Percentiles rank a stretch among this genome's conserved stretches.
These are phyloP conservation scores for Kryptolebias marmoratus DNA, from an alignment of 2,113 vertebrate genomes.

Conservation along the genomic window DNA sequence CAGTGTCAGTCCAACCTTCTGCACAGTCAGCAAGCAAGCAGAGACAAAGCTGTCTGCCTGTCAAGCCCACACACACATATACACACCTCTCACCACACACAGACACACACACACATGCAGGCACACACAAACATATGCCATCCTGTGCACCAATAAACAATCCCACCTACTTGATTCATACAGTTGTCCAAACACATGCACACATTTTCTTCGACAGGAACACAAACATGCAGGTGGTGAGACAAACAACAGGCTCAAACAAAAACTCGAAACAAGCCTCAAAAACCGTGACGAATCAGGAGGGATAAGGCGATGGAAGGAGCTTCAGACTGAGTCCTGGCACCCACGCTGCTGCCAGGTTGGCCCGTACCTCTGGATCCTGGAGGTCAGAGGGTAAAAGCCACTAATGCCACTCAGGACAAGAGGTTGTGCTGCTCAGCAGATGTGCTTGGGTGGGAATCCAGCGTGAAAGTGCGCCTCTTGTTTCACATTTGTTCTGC, in stretches of 20 bases:
- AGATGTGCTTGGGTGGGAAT: slow-evolving; percentile 1
- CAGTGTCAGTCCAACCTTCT: slow-evolving; percentile 68
- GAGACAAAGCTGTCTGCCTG: slow-evolving; percentile 40
- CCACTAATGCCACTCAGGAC: background rate
- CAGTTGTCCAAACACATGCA: slow-evolving; percentile 7
- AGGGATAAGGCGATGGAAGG: background rate
- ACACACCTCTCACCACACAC: background rate
- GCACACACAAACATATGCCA: background rate
- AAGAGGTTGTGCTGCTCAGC: slow-evolving; percentile 7
- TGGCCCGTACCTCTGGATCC: slow-evolving; percentile 22
- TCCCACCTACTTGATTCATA: slow-evolving; percentile 30
- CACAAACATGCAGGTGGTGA: slow-evolving; percentile 7
- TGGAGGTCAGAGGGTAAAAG: slow-evolving; percentile 34
- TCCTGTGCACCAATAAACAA: slow-evolving; percentile 48
- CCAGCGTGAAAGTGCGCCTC: background rate
- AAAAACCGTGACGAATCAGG: background rate
- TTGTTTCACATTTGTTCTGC: slow-evolving; percentile 17
- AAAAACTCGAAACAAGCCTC: slow-evolving; percentile 2
- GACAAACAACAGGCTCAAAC: slow-evolving; percentile 14
- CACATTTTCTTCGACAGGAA: slow-evolving; percentile 1
- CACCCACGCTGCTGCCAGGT: slow-evolving; percentile 10
- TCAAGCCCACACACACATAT: slow-evolving; percentile 40
- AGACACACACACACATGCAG: background rate
- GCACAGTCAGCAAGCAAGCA: slow-evolving; percentile 61
- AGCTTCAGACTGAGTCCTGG: background rate